A percentile compares a stretch with the other conserved stretches of the same genome.
Evolutionary conservation across 2,888 invertebrate genomes (phyloP).

Genomic region (Megamerina dolium): DNA sequence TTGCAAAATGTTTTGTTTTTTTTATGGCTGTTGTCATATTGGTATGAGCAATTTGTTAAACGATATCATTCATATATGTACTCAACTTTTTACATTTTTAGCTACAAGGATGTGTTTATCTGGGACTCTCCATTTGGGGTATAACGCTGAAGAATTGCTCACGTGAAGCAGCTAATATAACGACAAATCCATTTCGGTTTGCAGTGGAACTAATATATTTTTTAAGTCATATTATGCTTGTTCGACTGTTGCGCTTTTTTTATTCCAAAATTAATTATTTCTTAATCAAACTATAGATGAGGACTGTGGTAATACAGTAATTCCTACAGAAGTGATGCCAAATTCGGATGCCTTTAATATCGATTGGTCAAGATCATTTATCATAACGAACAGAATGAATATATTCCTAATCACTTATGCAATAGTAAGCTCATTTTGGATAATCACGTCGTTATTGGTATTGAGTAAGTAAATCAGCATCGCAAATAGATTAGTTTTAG

Average conservation of each 20-base stretch:
- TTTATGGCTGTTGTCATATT: constrained; percentile 42
- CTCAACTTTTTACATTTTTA: constrained; percentile 22
- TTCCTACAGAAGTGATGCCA: constrained; percentile 1
- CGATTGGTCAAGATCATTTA: constrained; percentile 29
- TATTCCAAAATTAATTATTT: background rate
- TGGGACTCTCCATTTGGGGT: constrained; percentile 40
- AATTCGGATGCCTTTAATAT: constrained; percentile 21
- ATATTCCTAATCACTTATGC: constrained; percentile 38
- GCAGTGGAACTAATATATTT: constrained; percentile 41
- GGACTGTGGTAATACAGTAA: constrained; percentile 27
- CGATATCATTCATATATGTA: too few relatives aligned
- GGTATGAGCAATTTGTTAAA: too few relatives aligned
- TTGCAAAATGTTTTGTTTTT: constrained; percentile 43
- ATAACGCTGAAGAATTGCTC: constrained; percentile 32
- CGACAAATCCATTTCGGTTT: constrained; percentile 32
- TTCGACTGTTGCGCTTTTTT: too few relatives aligned
- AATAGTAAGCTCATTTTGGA: constrained; percentile 37
- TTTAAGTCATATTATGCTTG: background rate
- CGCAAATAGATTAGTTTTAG: background rate
- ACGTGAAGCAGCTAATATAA: constrained; percentile 23
- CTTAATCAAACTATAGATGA: constrained; percentile 22
- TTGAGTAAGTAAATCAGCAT: constrained; percentile 29
- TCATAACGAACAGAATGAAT: constrained; percentile 32
- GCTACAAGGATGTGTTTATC: constrained; percentile 38
- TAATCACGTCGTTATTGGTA: constrained; percentile 35